Percentiles rank a stretch among this genome's conserved stretches.
Evolutionary conservation across 2,113 vertebrate genomes (phyloP).

Genomic region (Mormoops blainvillei): DNA sequence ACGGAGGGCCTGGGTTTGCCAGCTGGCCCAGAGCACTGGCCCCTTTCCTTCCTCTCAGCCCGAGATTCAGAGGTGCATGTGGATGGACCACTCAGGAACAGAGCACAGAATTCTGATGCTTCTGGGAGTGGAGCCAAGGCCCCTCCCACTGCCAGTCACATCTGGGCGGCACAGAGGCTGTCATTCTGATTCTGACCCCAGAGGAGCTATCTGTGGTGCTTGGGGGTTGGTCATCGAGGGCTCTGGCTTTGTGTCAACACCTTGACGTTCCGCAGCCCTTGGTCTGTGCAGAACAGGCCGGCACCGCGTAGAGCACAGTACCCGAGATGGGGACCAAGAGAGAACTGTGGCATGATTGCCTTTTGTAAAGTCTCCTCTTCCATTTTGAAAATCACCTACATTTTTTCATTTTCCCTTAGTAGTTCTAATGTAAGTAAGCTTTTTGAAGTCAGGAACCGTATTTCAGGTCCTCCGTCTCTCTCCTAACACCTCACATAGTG

Average conservation of each 20-base stretch:
- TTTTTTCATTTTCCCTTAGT: not conserved
- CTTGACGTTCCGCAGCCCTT: not conserved
- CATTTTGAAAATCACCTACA: not conserved
- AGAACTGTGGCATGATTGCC: not conserved
- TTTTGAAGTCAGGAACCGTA: not conserved
- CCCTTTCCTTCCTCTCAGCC: not conserved
- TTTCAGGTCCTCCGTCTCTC: not conserved
- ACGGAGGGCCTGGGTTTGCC: not conserved
- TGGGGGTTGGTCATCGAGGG: not conserved
- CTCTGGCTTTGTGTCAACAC: too few relatives aligned
- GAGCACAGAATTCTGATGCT: not conserved
- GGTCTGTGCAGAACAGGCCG: not conserved
- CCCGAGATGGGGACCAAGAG: not conserved
- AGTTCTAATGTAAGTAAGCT: not conserved
- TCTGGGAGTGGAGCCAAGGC: too few relatives aligned
- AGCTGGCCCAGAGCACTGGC: not conserved
- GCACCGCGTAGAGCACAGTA: not conserved
- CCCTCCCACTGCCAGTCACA: not conserved
- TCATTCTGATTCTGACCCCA: not conserved
- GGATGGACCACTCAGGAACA: not conserved
- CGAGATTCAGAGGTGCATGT: fast-evolving
- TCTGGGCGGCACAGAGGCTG: not conserved
- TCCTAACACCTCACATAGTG: not conserved
- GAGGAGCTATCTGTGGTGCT: too few relatives aligned
- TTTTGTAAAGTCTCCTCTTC: not conserved